phyloP scores from a whole-genome alignment of 2,797 vertebrate species.

The Spizella passerina region DNA sequence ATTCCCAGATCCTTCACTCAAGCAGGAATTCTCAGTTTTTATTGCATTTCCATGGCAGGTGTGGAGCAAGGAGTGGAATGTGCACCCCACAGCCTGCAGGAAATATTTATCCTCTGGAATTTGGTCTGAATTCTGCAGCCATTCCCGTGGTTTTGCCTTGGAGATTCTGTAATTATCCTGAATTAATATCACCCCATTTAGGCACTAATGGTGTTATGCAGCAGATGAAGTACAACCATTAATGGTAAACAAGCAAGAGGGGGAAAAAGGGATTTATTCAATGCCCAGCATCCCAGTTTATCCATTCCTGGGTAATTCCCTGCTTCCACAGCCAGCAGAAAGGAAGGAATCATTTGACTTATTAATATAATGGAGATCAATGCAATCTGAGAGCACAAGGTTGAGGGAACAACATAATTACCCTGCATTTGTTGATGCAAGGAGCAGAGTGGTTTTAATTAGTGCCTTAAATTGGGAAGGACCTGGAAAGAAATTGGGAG shows the following conservation, averaged over 20 bases:
- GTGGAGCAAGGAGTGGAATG: neutral
- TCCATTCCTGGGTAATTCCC: neutral
- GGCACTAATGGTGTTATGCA: neutral
- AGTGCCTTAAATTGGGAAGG: neutral
- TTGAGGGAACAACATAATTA: conserved; percentile 10
- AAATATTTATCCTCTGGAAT: neutral
- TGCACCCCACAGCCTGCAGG: neutral
- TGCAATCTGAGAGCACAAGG: neutral
- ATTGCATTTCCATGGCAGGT: neutral
- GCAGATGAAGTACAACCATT: neutral
- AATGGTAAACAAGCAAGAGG: neutral
- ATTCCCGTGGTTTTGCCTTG: neutral
- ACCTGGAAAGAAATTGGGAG: neutral
- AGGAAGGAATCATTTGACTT: neutral
- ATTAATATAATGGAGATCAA: conserved; percentile 36
- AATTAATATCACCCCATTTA: neutral
- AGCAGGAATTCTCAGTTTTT: neutral
- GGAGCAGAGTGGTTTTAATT: neutral
- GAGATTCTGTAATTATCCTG: neutral
- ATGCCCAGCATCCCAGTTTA: neutral
- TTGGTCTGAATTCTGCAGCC: neutral
- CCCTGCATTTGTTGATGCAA: neutral
- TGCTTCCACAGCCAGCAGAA: neutral
- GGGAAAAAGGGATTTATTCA: neutral
- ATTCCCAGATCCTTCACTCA: neutral